These are phyloP conservation scores for Aspidiotus destructor DNA, from an alignment of 2,888 invertebrate genomes.

Conservation along the genomic window DNA sequence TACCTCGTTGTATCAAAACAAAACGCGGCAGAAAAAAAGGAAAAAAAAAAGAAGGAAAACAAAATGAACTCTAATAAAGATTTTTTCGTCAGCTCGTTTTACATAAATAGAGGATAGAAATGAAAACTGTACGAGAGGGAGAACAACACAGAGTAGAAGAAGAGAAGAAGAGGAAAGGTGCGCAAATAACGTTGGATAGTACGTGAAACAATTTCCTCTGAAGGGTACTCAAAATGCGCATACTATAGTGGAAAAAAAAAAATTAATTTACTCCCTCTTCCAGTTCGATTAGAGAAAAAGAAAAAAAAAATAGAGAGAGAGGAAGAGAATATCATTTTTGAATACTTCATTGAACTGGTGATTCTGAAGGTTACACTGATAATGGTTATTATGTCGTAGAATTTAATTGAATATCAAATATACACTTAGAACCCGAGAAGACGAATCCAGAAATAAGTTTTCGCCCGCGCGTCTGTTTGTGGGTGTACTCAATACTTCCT, in stretches of 20 bases:
- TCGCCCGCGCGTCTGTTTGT: too few relatives aligned
- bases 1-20: conserved; percentile 15
- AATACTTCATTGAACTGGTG: too few relatives aligned
- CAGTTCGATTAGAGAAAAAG: too few relatives aligned
- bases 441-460: too few relatives aligned
- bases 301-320: too few relatives aligned
- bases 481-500: too few relatives aligned
- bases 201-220: conserved; percentile 21
- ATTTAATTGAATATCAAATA: too few relatives aligned
- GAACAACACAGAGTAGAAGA: conserved; percentile 16
- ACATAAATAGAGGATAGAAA: conserved; percentile 21
- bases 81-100: conserved; percentile 29
- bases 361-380: too few relatives aligned
- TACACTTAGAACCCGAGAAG: too few relatives aligned
- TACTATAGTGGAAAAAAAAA: background rate
- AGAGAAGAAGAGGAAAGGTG: conserved; percentile 21
- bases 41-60: conserved; percentile 20
- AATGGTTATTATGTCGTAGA: too few relatives aligned
- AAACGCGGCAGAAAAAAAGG: conserved; percentile 14
- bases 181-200: conserved; percentile 18
- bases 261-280: background rate
- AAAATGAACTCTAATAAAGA: conserved; percentile 23
- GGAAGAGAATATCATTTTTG: too few relatives aligned
- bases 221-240: conserved; percentile 19
- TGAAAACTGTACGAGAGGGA: conserved; percentile 17